Evolutionary conservation across 92 coral and sea anemone genomes (phyloP), one percentile per base, ranked within the genome.

Genomic region (Palythoa heliodiscus): DNA sequence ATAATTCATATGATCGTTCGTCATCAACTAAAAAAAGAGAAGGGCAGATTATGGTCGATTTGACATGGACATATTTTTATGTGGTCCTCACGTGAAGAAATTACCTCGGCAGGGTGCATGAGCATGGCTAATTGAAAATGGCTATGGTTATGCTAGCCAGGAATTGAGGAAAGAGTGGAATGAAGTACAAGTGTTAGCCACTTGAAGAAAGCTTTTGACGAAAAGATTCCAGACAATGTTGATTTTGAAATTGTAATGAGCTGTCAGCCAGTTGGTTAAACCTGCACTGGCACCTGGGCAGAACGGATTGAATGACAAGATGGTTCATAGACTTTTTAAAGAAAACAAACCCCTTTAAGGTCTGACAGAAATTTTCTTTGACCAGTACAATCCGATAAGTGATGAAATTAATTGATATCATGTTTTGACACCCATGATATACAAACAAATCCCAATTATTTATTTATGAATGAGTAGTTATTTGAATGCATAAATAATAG

Each of bases 211-310:
- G 78, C 78, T 19, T 90, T 83, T 80, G 82, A 52, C 2, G 88
- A 78, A 23, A 83, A 66, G 61, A 70, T 87, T 17, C 88, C 90
- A 37, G 29, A 67, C 17, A 78, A 57, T 15, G 85, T 87, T 10
- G 91, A 87, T 52, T 64, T 83, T 63, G 87, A 91, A 78, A 85
- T 91, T 29, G 71, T 91, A 29, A 85, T 84, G 83, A 82, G 85
- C 11, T 82, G 86, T 64, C 89, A 91, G 76, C 60, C 86, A 82
- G 67, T 86, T 88, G 8, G 82, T 91, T 2, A 88, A 76, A 71
- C 91, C 91, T 7, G 71, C 91, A 55, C 71, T 88, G 8, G 91
- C 93, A 79, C 84, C 91, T 25, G 91, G 93, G 10, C 90, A 87
- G 82, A 73, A 55, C 19, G 88, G 88, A 38, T 78, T 74, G 77